These are phyloP conservation scores for Rosalia funebris DNA, from an alignment of 2,888 invertebrate genomes.

Conservation along the genomic window DNA sequence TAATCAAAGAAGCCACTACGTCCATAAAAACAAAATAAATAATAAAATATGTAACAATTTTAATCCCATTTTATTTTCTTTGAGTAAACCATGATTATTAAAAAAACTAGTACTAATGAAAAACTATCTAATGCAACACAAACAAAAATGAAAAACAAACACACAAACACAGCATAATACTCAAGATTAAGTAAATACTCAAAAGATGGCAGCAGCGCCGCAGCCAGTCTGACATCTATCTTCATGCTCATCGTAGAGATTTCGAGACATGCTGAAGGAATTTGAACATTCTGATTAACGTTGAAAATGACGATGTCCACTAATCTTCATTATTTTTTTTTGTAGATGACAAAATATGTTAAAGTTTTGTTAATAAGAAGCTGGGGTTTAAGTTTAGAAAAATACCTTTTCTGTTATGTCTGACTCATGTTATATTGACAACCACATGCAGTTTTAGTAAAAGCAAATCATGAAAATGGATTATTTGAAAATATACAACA, in stretches of 20 bases:
- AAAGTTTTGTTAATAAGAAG: conserved; percentile 39
- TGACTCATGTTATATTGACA: conserved; percentile 7
- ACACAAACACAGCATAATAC: conserved; percentile 35
- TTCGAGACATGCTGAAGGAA: conserved; percentile 51
- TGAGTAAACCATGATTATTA: conserved; percentile 21
- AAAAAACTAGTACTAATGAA: conserved; percentile 35
- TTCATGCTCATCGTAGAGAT: conserved; percentile 53
- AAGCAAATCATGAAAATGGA: conserved; percentile 16
- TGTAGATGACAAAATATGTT: conserved; percentile 36
- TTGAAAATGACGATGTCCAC: conserved; percentile 34
- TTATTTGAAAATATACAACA: conserved; percentile 7
- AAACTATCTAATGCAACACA: conserved; percentile 38
- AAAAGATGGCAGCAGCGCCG: conserved; percentile 59
- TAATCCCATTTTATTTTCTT: background rate
- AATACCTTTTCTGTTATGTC: background rate
- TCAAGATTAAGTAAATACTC: conserved; percentile 48
- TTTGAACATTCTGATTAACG: conserved; percentile 33
- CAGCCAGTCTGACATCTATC: conserved; percentile 58
- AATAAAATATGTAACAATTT: background rate
- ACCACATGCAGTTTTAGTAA: conserved; percentile 27
- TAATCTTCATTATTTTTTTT: conserved; percentile 29
- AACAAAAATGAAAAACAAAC: conserved; percentile 43
- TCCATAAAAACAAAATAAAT: background rate
- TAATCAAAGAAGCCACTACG: conserved; percentile 3
- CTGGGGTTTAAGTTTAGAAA: conserved; percentile 9